These are phyloP conservation scores for Matsumyia berberina DNA, from an alignment of 2,888 invertebrate genomes.

Conservation along the genomic window DNA sequence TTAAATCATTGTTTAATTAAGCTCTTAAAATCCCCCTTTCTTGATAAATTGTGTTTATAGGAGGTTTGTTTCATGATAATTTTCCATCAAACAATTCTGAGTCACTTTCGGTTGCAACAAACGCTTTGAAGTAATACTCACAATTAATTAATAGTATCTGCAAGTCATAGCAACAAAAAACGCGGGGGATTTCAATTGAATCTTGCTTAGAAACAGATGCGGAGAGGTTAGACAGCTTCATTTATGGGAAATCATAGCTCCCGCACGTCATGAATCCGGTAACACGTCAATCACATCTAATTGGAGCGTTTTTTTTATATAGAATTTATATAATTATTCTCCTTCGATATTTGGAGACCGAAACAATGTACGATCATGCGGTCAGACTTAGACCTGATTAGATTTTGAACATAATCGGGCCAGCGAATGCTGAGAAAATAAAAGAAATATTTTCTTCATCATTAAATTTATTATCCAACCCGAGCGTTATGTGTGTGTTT, in stretches of 20 bases:
- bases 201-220: neutral
- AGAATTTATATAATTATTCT: no score
- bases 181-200: constrained; percentile 13
- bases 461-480: no score
- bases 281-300: neutral
- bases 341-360: no score
- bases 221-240: neutral
- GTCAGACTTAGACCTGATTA: no score
- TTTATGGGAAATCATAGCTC: neutral
- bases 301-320: neutral
- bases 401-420: no score
- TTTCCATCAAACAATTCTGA: constrained; percentile 3
- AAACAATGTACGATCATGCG: no score
- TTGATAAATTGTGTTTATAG: neutral
- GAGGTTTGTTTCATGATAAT: neutral
- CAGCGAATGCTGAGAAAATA: no score
- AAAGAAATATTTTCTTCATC: no score
- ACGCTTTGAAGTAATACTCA: constrained; percentile 8
- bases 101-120: constrained; percentile 9
- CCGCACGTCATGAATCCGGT: neutral
- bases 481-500: no score
- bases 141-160: constrained; percentile 13
- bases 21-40: constrained; percentile 1
- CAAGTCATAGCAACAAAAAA: constrained; percentile 1
- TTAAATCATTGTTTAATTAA: constrained; percentile 1